Evolutionary conservation across 2,797 vertebrate genomes (phyloP), one percentile per base, ranked within the genome.

Genomic region (Pseudochromis fuscus): DNA sequence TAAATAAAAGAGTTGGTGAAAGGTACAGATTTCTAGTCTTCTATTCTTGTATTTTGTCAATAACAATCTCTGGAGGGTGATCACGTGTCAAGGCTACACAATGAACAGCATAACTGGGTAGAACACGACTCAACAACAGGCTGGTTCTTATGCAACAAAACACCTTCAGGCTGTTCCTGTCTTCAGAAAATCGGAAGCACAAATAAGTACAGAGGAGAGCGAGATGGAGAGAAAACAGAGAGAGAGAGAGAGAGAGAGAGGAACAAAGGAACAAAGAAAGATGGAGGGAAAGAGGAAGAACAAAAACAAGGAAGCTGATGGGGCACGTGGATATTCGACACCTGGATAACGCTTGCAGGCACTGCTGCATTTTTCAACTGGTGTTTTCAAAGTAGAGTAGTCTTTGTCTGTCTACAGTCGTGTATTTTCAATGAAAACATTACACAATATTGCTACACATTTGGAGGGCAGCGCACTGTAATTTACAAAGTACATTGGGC

Each of bases 111-210:
- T 25, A 42, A 40, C 51, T 49, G 72, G 64, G 19, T 19, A 21
- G 21, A 45, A 23, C 23, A 15, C 28, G 24, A 27, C 27, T 56
- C 21, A 80, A 61, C 16, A 74, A 60, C 77, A 46, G 7, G 35
- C 16, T 16, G 21, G 11, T n/a, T 61, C 30, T 83, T 75, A 65
- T 68, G 53, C 60, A 89, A 90, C 53, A 72, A 72, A 75, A 68
- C 4, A 19, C 72, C 76, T 67, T 53, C 42, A 13, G 86, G 73
- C 79, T 67, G 45, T 90, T 88, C 73, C 70, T 81, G 66, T 18
- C 62, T 75, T 23, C 16, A 61, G 28, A 76, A 75, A 74, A 38
- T 42, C 55, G 70, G 55, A 56, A 66, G 50, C 37, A 62, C n/a
- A 78, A 89, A 87, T 67, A 70, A 53, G 48, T 15, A 15, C 23